Percentiles rank a stretch among this genome's conserved stretches.
phyloP scores from a whole-genome alignment of 2,113 vertebrate species.

The Chionodraco myersi region DNA sequence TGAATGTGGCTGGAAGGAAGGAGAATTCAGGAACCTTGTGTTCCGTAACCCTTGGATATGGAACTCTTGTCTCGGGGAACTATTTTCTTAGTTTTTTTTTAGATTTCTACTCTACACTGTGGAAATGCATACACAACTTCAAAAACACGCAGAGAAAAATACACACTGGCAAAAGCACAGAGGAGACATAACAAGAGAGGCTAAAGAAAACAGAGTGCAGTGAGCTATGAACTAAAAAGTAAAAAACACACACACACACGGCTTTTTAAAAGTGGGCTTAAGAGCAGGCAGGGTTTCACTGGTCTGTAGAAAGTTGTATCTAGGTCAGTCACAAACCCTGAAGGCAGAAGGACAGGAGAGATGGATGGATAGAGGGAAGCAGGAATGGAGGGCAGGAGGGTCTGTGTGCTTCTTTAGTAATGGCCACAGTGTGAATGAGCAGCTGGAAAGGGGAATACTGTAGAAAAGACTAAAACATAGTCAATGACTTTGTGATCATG shows the following conservation, averaged over 20 bases:
- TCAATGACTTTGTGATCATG: background rate
- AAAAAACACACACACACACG: slow-evolving; percentile 5
- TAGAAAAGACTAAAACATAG: slow-evolving; percentile 12
- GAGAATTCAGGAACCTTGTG: no score
- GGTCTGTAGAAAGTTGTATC: slow-evolving; percentile 60
- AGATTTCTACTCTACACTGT: no score
- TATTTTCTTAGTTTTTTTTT: no score
- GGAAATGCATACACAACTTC: background rate
- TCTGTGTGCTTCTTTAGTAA: slow-evolving; percentile 55
- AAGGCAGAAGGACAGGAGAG: slow-evolving; percentile 49
- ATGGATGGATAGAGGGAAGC: slow-evolving; percentile 1
- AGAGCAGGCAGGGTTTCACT: slow-evolving; percentile 29
- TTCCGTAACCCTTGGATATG: no score
- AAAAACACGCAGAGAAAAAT: background rate
- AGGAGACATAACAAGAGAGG: background rate
- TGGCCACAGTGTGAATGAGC: slow-evolving; percentile 18
- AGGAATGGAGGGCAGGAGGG: slow-evolving; percentile 51
- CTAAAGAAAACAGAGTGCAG: slow-evolving; percentile 23
- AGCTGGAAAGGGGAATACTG: background rate
- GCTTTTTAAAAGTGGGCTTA: slow-evolving; percentile 37
- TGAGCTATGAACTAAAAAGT: slow-evolving; percentile 23
- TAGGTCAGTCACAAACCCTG: slow-evolving; percentile 67
- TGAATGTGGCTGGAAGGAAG: background rate
- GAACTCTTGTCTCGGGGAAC: no score
- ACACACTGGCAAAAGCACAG: background rate